A percentile compares a stretch with the other conserved stretches of the same genome.
These are phyloP conservation scores for Halictus rubicundus DNA, from an alignment of 1,140 invertebrate species.

Conservation along the genomic window DNA sequence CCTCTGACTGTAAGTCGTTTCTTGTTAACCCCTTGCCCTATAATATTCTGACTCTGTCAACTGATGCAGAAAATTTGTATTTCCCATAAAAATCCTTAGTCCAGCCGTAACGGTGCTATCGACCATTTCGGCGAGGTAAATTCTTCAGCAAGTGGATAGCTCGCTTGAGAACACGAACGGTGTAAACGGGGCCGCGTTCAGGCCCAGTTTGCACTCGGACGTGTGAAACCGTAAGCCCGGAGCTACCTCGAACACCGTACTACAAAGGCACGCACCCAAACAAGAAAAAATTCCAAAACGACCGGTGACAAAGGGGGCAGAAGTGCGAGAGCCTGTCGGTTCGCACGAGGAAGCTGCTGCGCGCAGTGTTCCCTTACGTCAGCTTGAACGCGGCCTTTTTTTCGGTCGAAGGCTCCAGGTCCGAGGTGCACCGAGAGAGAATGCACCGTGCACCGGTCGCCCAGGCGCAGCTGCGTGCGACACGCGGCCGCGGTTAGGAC, in stretches of 20 bases:
- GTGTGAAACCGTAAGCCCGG: neutral
- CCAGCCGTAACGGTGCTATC: no score
- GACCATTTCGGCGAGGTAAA: no score
- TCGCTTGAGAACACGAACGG: neutral
- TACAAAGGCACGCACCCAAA: constrained; percentile 1
- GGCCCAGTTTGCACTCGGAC: neutral
- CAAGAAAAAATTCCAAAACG: constrained; percentile 22
- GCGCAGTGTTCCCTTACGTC: constrained; percentile 36
- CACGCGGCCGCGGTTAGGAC: constrained; percentile 32
- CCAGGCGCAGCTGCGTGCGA: constrained; percentile 43
- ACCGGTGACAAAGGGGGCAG: constrained; percentile 29
- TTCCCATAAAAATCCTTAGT: no score
- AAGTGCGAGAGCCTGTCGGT: constrained; percentile 16
- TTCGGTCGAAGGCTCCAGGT: constrained; percentile 12
- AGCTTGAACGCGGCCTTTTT: constrained; percentile 49
- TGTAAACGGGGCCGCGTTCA: neutral
- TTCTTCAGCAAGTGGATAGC: no score
- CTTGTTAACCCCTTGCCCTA: no score
- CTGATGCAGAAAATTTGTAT: no score
- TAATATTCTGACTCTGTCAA: no score
- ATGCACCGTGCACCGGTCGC: constrained; percentile 30
- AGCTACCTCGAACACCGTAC: neutral
- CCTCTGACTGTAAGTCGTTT: no score
- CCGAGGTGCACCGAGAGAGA: constrained; percentile 43
- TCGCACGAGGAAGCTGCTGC: constrained; percentile 30